Percentiles rank a stretch among this genome's conserved stretches.
phyloP scores from a whole-genome alignment of 1,140 invertebrate genomes.

The Oedothorax gibbosus region DNA sequence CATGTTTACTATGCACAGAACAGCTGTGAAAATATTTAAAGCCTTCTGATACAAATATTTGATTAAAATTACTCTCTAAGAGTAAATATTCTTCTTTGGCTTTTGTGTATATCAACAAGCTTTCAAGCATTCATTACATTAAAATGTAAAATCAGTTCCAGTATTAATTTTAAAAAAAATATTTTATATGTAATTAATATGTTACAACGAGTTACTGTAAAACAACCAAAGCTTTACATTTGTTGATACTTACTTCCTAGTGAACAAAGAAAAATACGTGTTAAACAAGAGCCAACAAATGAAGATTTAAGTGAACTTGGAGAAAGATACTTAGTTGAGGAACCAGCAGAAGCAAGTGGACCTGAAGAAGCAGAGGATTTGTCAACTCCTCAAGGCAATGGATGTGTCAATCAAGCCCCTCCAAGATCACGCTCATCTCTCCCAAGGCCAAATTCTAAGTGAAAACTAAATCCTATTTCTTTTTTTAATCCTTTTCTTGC shows the following conservation, averaged over 20 bases:
- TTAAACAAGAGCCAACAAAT: conserved; percentile 44
- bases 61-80: not conserved
- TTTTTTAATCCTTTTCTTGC: no score
- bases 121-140: not conserved
- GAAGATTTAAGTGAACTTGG: conserved; percentile 42
- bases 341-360: conserved; percentile 48
- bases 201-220: not conserved
- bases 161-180: not conserved
- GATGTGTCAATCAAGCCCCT: conserved; percentile 23
- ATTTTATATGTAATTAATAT: no score
- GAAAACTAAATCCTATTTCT: not conserved
- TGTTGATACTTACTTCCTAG: conserved; percentile 10
- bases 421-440: conserved; percentile 38
- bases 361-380: conserved; percentile 54
- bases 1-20: no score
- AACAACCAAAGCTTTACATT: not conserved
- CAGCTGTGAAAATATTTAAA: no score
- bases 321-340: conserved; percentile 47
- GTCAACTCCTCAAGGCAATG: conserved; percentile 47
- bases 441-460: conserved; percentile 47
- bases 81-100: not conserved
- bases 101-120: not conserved
- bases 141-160: not conserved
- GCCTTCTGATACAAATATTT: no score
- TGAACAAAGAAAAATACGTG: conserved; percentile 47